Percentiles rank a stretch among this genome's conserved stretches.
phyloP scores from a whole-genome alignment of 2,113 vertebrate species.

The Condylura cristata region DNA sequence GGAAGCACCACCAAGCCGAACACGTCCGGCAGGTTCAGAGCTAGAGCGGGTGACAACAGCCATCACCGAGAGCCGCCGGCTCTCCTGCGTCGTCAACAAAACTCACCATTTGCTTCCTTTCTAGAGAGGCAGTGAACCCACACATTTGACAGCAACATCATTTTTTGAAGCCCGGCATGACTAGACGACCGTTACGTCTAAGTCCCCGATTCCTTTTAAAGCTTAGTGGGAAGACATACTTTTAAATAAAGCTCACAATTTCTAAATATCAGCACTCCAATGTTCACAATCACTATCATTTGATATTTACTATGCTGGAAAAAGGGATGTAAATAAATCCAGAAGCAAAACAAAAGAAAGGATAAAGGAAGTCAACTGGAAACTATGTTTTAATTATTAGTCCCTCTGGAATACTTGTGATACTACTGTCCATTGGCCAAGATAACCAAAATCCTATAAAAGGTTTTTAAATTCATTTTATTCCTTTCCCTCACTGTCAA shows the following conservation, averaged over 20 bases:
- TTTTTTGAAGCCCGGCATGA: neutral
- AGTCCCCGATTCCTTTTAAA: neutral
- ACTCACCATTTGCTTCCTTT: neutral
- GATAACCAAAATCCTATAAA: neutral
- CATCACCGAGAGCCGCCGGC: neutral
- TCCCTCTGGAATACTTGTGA: neutral
- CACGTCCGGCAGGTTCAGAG: slow-evolving; percentile 92
- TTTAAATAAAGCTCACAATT: neutral
- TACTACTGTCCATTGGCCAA: neutral
- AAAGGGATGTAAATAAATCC: neutral
- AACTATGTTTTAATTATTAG: neutral
- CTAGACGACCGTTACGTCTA: neutral
- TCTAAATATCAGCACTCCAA: neutral
- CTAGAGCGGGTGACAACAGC: slow-evolving; percentile 82
- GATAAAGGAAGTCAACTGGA: neutral
- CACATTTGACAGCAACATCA: neutral
- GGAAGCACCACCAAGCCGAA: slow-evolving; percentile 95
- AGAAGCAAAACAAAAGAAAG: neutral
- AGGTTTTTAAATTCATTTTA: neutral
- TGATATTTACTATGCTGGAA: neutral
- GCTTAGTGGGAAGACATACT: neutral
- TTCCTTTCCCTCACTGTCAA: neutral
- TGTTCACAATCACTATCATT: neutral
- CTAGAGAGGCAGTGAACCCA: neutral
- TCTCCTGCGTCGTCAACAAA: neutral